Base-by-base conservation (phyloP, 2,888 invertebrate genomes). In the Lasioglossum morio region DNA sequence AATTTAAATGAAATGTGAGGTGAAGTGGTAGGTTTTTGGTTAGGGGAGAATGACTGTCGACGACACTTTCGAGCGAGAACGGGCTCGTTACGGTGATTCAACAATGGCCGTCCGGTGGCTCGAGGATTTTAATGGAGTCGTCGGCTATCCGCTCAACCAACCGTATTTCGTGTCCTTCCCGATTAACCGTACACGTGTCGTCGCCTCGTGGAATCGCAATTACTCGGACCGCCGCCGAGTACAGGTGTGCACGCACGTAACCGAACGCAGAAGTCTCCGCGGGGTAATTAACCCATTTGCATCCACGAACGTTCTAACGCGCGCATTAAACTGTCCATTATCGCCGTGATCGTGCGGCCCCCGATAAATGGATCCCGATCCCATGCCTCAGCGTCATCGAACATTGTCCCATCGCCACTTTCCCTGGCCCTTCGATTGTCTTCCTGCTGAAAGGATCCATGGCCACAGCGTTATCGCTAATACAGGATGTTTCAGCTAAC, bases 281-380 rank as follows among this genome's bases (percentile, higher is more conserved):
- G 84, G 84, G 40, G 84, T 79, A 85, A 85, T 85, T 84, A 85
- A 85, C 79, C 85, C 84, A 84, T 84, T 85, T 84, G 79, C 85
- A 80, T 84, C 77, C 72, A 70, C 70, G 79, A 63, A 60, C 85
- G 79, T 84, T 73, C 84, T 53, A 74, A 70, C 73, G 72, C 76
- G 66, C 16, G 77, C 84, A 74, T 84, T 84, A 77, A 74, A 66
- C 85, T 77, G 79, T 80, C 84, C 77, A 77, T 85, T 85, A 83
- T 84, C 84, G 78, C 34, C 46, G 73, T 57, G 73, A 40, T 43
- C n/a, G 63, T 23, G 66, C 48, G n/a, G 27, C n/a, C 37, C 66
- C 7, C 79, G 79, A 76, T 79, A 83, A 83, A 79, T 74, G 75
- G 46, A 40, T 82, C 74, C 78, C 46, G 30, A 43, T 63, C 23